Conservation (phyloP, 2,797 vertebrate genomes). For the Antennarius maculatus region DNA sequence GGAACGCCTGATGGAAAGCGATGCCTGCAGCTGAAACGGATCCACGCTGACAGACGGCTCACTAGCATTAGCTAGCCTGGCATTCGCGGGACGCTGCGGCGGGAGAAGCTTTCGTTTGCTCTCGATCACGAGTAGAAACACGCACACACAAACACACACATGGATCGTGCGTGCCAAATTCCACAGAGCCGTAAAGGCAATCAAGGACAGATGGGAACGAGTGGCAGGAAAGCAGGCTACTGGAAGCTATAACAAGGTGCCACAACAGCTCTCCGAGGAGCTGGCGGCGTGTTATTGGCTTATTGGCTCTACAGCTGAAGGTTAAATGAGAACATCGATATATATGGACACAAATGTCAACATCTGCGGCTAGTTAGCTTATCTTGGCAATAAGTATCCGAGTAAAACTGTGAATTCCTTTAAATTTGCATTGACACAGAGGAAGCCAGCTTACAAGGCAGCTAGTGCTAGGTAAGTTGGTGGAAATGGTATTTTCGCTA, state of each 20-base stretch:
- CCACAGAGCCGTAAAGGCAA: constrained; percentile 67
- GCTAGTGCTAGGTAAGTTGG: too few relatives aligned
- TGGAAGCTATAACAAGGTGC: constrained; percentile 31
- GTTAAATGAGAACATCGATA: background rate
- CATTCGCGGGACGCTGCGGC: constrained; percentile 65
- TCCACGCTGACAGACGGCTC: constrained; percentile 68
- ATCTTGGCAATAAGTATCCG: background rate
- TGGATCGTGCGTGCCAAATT: constrained; percentile 65
- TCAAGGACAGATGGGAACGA: constrained; percentile 68
- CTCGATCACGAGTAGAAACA: constrained; percentile 61
- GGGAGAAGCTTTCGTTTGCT: constrained; percentile 58
- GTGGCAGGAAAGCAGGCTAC: constrained; percentile 42
- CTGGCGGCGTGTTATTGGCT: constrained; percentile 6
- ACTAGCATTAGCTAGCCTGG: constrained; percentile 62
- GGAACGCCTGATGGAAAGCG: constrained; percentile 55
- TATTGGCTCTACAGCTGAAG: background rate
- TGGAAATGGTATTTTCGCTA: too few relatives aligned
- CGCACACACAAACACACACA: constrained; percentile 42
- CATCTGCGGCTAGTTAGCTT: background rate
- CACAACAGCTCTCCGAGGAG: constrained; percentile 20
- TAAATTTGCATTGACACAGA: too few relatives aligned
- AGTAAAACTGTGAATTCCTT: too few relatives aligned
- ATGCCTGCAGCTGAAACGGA: constrained; percentile 66
- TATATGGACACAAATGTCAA: background rate
- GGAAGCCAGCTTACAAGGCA: too few relatives aligned